Evolutionary conservation across 2,797 vertebrate species (phyloP), one percentile per base, ranked within the genome.

Genomic region (Dendrocincla tyrannina): DNA sequence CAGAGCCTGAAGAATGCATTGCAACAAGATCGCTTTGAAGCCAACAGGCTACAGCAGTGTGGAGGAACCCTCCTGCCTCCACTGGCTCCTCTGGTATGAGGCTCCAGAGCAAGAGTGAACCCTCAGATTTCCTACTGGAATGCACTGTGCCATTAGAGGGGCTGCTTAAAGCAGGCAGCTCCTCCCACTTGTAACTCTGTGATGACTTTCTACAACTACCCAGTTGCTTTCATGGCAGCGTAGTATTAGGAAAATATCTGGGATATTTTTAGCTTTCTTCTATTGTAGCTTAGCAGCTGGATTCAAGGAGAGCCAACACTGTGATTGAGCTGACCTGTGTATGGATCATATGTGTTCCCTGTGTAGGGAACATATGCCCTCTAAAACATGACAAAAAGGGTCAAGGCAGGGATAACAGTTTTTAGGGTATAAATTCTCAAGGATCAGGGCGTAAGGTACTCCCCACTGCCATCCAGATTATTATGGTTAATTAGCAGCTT

Each of bases 231-330:
- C 67, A 76, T 27, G 47, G 85, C 56, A 81, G 32, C 2, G 1
- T 1, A 93, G 74, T 47, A 86, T 77, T 88, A 91, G 95, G 95
- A 96, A 96, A 96, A 84, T 95, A 97, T 95, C 14, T 93, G 55
- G 77, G 90, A 19, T 94, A 96, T 97, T 95, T 97, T 96, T 95
- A 96, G 92, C 91, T 95, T 94, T 92, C 92, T 76, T 84, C 93
- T 94, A 94, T 90, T 93, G 88, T 81, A 93, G 85, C 44, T 90
- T 90, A 96, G 92, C 79, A 96, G 95, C 47, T 95, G 89, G 91
- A 97, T 91, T 79, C 74, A 85, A 59, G 92, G 87, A 68, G 16
- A 81, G 82, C 39, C 90, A 91, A 62, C 23, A 33, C 25, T 24
- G 28, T 2, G n/a, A 91, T 60, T 13, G 5, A 53, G 62, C 50